Percentiles rank a stretch among this genome's conserved stretches.
Evolutionary conservation across 2,113 vertebrate genomes (phyloP).

Genomic region (Dicerorhinus sumatrensis): DNA sequence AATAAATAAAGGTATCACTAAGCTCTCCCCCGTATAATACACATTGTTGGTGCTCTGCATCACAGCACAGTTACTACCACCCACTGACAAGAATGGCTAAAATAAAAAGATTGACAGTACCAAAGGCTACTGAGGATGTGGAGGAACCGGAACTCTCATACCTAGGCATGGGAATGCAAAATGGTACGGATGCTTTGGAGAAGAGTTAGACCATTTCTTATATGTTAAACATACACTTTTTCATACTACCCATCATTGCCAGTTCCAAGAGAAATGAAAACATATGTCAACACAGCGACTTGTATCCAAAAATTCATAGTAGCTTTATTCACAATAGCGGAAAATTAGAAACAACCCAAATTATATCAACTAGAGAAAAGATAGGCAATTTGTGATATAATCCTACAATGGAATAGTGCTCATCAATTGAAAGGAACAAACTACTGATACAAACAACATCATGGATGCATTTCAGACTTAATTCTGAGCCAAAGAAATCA

Average conservation of each 20-base stretch:
- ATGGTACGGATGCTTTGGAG: background rate
- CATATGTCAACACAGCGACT: background rate
- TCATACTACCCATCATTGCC: background rate
- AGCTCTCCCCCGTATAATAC: background rate
- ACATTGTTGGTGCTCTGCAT: background rate
- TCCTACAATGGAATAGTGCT: background rate
- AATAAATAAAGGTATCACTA: background rate
- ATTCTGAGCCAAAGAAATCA: background rate
- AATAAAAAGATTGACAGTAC: background rate
- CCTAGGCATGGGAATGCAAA: background rate
- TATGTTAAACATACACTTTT: background rate
- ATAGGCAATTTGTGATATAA: background rate
- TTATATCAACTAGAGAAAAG: background rate
- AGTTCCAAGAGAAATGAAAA: slow-evolving; percentile 1
- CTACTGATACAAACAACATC: background rate
- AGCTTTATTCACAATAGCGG: background rate
- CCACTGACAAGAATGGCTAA: background rate
- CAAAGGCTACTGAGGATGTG: background rate
- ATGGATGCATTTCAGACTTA: background rate
- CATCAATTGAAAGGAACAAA: background rate
- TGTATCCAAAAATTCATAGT: background rate
- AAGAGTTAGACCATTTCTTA: background rate
- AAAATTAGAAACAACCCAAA: background rate
- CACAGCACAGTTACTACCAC: background rate
- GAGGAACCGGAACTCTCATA: background rate